phyloP scores from a whole-genome alignment of 1,140 invertebrate species.

The Charaxes varanes region DNA sequence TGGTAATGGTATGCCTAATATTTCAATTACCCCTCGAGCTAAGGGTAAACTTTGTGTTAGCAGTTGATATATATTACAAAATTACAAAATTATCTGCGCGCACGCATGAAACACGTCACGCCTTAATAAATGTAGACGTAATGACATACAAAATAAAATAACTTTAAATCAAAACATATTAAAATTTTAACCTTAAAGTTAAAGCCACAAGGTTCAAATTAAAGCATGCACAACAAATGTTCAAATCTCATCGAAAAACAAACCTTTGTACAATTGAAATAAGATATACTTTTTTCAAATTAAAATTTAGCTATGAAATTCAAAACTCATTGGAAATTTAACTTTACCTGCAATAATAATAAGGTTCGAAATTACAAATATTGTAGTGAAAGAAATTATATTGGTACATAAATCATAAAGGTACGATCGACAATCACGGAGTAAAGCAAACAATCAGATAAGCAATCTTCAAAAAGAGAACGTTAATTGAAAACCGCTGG shows the following conservation, averaged over 20 bases:
- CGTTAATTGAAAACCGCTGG: conserved; percentile 36
- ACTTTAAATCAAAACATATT: conserved; percentile 1
- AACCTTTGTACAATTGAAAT: too few species aligned
- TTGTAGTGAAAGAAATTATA: conserved; percentile 15
- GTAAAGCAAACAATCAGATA: conserved; percentile 35
- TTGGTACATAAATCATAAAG: conserved; percentile 33
- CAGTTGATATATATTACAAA: too few species aligned
- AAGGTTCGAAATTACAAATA: conserved; percentile 6
- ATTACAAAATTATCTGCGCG: conserved; percentile 20
- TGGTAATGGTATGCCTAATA: too few species aligned
- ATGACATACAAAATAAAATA: conserved; percentile 25
- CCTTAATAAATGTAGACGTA: conserved; percentile 31
- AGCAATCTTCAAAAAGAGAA: conserved; percentile 40
- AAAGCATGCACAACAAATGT: too few species aligned
- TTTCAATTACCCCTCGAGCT: too few species aligned
- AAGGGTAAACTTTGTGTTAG: too few species aligned
- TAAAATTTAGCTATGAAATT: too few species aligned
- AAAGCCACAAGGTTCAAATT: too few species aligned
- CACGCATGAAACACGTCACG: conserved; percentile 16
- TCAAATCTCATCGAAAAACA: too few species aligned
- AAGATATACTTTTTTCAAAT: too few species aligned
- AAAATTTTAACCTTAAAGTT: conserved; percentile 9
- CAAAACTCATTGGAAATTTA: conserved; percentile 1
- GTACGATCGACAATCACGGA: conserved; percentile 31
- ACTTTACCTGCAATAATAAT: neutral